phyloP scores from a whole-genome alignment of 2,113 vertebrate genomes.

The Pituophis catenifer region DNA sequence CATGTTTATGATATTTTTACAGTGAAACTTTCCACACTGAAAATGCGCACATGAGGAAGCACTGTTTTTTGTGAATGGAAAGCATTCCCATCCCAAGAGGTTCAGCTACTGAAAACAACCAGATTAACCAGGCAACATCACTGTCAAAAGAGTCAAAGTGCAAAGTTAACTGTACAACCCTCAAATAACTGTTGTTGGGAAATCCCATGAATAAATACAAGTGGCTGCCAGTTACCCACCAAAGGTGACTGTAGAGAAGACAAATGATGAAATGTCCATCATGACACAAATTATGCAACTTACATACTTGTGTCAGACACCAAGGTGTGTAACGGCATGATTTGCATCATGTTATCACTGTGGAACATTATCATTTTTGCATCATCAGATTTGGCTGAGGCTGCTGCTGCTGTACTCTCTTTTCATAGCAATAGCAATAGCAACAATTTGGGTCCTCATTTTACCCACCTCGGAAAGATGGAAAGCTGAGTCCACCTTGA shows the following conservation, averaged over 20 bases:
- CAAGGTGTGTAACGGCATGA: neutral
- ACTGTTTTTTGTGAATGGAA: neutral
- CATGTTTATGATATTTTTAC: neutral
- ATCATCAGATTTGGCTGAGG: neutral
- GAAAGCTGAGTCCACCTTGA: too few relatives aligned
- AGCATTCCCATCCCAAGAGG: neutral
- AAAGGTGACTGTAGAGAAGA: neutral
- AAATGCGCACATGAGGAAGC: neutral
- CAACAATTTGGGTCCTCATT: too few relatives aligned
- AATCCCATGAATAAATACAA: neutral
- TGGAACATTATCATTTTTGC: neutral
- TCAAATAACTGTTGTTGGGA: neutral
- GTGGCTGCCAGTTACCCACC: neutral
- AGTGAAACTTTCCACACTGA: neutral
- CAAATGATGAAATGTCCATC: neutral
- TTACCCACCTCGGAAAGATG: too few relatives aligned
- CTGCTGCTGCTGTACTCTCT: neutral
- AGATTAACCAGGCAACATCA: neutral
- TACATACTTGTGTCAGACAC: neutral
- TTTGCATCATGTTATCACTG: neutral
- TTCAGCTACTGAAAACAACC: neutral
- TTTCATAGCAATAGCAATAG: neutral
- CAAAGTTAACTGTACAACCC: neutral
- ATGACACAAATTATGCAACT: neutral
- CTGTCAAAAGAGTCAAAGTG: neutral